Evolutionary conservation across 2,113 vertebrate species (phyloP), one percentile per base, ranked within the genome.

Genomic region (Perccottus glenii): DNA sequence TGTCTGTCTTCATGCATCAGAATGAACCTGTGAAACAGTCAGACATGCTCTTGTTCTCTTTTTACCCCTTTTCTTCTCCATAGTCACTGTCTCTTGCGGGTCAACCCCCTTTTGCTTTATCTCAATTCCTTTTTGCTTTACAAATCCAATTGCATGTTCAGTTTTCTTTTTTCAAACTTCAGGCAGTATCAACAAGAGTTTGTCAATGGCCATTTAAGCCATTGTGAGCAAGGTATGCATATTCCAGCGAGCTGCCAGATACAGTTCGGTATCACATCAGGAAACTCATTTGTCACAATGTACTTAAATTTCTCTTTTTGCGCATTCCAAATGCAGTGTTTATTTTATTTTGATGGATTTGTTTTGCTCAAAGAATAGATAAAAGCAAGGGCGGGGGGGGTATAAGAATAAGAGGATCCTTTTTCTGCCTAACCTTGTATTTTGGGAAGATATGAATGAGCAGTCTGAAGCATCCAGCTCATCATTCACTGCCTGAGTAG

Each of bases 1-100:
- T 81, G 85, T 90, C 87, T 87, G 90, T 90, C 85, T 87, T 78
- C 85, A 89, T 90, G 88, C 91, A 92, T 91, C 91, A 91, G 91
- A 91, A 89, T 88, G 88, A 87, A 91, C 88, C 88, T 70, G 84
- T 81, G 82, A 89, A 90, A 84, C 85, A 86, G 82, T 89, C 87
- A 87, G 84, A 86, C 76, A 68, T 76, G 73, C 82, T 83, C 70
- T 64, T 71, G 58, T 77, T 81, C 74, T 84, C 70, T 81, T 79
- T 19, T 80, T 60, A 75, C 55, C 72, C 58, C 60, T 64, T 27
- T 80, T 55, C 62, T 74, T 71, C 70, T 82, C 82, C 67, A 79
- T 73, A 32, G 73, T 74, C 52, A 65, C 62, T 40, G 75, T 78
- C 70, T 80, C 62, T 49, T 10, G 27, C 44, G 16, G 53, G 75